Evolutionary conservation across 2,113 vertebrate genomes (phyloP), one percentile per base, ranked within the genome.

Genomic region (Bos indicus): DNA sequence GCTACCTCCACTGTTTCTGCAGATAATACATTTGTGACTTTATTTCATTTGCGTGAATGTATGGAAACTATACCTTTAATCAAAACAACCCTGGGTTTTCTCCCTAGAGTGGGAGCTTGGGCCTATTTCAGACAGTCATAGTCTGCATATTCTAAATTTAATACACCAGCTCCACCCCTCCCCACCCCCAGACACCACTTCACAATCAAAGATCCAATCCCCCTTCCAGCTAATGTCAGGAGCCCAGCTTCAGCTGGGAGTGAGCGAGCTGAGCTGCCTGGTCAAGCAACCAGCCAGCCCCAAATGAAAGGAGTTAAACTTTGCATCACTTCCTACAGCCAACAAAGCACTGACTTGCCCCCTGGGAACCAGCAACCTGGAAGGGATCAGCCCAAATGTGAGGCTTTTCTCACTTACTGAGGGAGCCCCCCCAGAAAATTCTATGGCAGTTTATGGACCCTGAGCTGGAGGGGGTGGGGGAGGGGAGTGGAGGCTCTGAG

Each of bases 291-390:
- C 7, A 4, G 10, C 21, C 64, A 3, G 14, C n/a, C 64, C 5
- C 1, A n/a, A 7, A 11, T 1, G 3, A n/a, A 14, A 7, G 51
- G 3, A 25, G 16, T 30, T 5, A 7, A 6, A 33, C 36, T 48
- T n/a, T 6, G 0, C 5, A 0, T 11, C 17, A 11, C n/a, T 21
- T 51, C 13, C 33, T 7, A 1, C 0, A 0, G 28, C 1, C 4
- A 74, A 28, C 10, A 28, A 52, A 19, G 33, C 0, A 1, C 12
- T 7, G 23, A 48, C 23, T 3, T 43, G 40, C 26, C 56, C 16
- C 43, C 4, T 3, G 13, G 25, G 1, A 33, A 54, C 23, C 30
- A 2, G 7, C 17, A 4, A 17, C 30, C 4, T 3, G 5, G 0
- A 51, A 43, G 64, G 15, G 33, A 10, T 60, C 19, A n/a, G 59